These are phyloP conservation scores for Tapera naevia DNA, from an alignment of 2,797 vertebrate genomes.

Conservation along the genomic window DNA sequence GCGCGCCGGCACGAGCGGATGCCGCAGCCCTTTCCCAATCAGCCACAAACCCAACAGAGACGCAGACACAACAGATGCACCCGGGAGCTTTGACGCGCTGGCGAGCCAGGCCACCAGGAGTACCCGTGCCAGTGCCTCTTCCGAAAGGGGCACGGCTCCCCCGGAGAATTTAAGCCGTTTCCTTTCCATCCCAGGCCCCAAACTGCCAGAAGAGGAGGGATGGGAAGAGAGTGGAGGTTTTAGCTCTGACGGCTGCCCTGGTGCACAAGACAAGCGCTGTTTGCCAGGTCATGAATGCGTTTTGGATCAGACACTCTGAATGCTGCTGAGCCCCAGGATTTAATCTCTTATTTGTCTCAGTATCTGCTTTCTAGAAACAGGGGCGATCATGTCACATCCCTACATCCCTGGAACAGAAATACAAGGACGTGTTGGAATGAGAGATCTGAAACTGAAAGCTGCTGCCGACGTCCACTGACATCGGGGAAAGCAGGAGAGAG, in stretches of 20 bases:
- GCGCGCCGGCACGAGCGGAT: constrained; percentile 24
- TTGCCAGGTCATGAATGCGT: constrained; percentile 7
- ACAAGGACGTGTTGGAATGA: not conserved
- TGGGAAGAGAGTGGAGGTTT: not conserved
- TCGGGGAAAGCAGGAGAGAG: not conserved
- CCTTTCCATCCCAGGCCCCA: not conserved
- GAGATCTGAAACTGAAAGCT: not conserved
- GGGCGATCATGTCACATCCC: not conserved
- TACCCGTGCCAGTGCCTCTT: constrained; percentile 6
- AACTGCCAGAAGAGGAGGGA: constrained; percentile 5
- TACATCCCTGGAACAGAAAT: not conserved
- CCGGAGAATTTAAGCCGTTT: not conserved
- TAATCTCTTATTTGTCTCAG: constrained; percentile 29
- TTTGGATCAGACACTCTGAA: constrained; percentile 1
- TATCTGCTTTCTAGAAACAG: constrained; percentile 44
- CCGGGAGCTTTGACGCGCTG: not conserved
- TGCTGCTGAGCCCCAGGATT: constrained; percentile 34
- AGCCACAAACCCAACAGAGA: not conserved
- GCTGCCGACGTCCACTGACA: not conserved
- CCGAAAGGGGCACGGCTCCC: not conserved
- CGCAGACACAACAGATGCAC: constrained; percentile 63
- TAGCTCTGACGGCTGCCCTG: not conserved
- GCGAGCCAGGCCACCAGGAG: not conserved
- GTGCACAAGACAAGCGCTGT: not conserved
- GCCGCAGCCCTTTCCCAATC: not conserved